Conservation (phyloP, 2,113 vertebrate genomes). For the Chrysemys picta region DNA sequence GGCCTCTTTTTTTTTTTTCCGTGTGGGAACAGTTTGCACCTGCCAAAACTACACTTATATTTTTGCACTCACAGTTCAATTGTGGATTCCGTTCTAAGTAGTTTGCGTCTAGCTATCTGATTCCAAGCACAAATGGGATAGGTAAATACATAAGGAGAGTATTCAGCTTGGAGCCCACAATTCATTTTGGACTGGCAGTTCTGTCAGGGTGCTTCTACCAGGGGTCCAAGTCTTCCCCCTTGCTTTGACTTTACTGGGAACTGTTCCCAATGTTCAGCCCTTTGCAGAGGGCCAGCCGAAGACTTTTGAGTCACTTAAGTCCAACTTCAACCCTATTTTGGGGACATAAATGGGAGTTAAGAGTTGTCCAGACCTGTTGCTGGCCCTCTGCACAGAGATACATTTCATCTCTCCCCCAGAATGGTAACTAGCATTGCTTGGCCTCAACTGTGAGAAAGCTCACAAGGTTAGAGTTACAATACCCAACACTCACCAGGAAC, state of each 20-base stretch:
- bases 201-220: no score
- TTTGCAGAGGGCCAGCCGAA: neutral
- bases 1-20: neutral
- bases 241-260: rapidly evolving
- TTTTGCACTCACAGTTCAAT: neutral
- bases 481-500: no score
- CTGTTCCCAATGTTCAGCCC: neutral
- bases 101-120: neutral
- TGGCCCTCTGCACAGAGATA: neutral
- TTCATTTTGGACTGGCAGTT: no score
- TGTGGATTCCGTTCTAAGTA: neutral
- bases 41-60: neutral
- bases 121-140: neutral
- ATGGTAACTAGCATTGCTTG: no score
- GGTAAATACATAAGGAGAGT: neutral
- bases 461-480: neutral
- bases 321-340: neutral
- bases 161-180: no score
- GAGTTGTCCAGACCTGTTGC: no score
- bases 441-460: neutral
- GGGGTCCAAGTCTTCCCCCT: neutral
- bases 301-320: neutral
- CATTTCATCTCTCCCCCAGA: neutral
- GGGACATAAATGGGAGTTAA: no score
- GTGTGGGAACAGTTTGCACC: neutral